Evolutionary conservation across 1,140 invertebrate species (phyloP), one percentile per base, ranked within the genome.

Genomic region (Nilaparvata lugens): DNA sequence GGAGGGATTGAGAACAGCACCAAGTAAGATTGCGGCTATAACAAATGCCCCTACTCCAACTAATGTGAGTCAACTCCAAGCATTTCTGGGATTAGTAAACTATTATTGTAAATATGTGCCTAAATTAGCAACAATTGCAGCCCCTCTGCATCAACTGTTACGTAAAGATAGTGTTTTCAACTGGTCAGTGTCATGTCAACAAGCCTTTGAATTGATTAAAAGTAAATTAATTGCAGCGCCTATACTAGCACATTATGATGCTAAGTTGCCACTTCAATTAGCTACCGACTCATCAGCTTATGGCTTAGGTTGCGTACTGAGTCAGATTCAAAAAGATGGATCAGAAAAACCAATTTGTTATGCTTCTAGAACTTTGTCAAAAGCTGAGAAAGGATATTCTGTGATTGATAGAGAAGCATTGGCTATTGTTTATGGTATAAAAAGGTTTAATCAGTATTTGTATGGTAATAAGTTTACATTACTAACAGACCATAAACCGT

Each of bases 361-460:
- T n/a, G n/a, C n/a, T n/a, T n/a, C n/a, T n/a, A n/a, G n/a, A n/a
- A n/a, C n/a, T n/a, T n/a, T n/a, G n/a, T n/a, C n/a, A n/a, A n/a
- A n/a, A n/a, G n/a, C n/a, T n/a, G n/a, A n/a, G n/a, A n/a, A n/a
- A n/a, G n/a, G n/a, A n/a, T n/a, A n/a, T n/a, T n/a, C n/a, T n/a
- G n/a, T n/a, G n/a, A n/a, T n/a, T n/a, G n/a, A n/a, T n/a, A n/a
- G n/a, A n/a, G n/a, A n/a, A 68, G 77, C 71, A 0, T 67, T 78
- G 11, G 71, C 73, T 4, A 72, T 82, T 24, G 61, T 79, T 42
- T 77, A 71, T 68, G 75, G 73, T 14, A 60, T 78, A 52, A 64
- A 69, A 43, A 76, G 76, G 59, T 81, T 81, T 65, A 74, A 80
- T 58, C 65, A 80, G 52, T 82, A 74, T 62, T 53, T 79, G 7